A percentile compares a stretch with the other conserved stretches of the same genome.
Evolutionary conservation across 2,113 vertebrate genomes (phyloP).

Genomic region (Cololabis saira): DNA sequence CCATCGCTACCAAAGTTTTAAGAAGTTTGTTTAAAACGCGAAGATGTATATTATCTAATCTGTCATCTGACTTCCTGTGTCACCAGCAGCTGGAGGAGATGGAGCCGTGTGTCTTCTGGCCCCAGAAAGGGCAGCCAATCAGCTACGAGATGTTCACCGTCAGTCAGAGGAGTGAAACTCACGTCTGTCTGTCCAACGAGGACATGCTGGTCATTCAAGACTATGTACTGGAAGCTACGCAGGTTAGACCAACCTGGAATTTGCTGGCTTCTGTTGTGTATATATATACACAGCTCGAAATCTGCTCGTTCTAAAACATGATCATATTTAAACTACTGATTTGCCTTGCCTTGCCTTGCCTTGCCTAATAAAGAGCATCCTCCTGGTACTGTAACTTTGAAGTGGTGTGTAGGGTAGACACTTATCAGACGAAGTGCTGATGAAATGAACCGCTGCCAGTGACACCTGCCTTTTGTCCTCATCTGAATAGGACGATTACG

Average conservation of each 20-base stretch:
- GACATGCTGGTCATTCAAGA: conserved; percentile 92
- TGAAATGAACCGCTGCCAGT: neutral
- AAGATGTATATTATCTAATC: no score
- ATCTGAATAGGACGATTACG: conserved; percentile 88
- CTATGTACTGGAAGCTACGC: conserved; percentile 91
- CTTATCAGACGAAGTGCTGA: no score
- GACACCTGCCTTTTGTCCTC: neutral
- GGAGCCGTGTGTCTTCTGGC: conserved; percentile 89
- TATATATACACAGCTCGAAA: no score
- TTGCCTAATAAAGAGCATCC: no score
- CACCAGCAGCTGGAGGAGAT: conserved; percentile 79
- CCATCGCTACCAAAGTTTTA: no score
- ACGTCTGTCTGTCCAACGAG: conserved; percentile 90
- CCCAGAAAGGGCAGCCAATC: conserved; percentile 89
- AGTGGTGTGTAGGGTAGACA: no score
- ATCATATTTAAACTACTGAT: no score
- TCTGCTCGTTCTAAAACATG: no score
- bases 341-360: no score
- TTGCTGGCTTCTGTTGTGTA: no score
- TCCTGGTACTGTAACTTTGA: no score
- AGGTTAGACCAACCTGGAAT: conserved; percentile 77
- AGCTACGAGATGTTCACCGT: conserved; percentile 90
- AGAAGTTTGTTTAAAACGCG: no score
- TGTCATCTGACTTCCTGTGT: conserved; percentile 19
- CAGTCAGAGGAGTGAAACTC: conserved; percentile 87